Conservation (phyloP, 2,797 vertebrate genomes). For the Sebastes hopkinsi region DNA sequence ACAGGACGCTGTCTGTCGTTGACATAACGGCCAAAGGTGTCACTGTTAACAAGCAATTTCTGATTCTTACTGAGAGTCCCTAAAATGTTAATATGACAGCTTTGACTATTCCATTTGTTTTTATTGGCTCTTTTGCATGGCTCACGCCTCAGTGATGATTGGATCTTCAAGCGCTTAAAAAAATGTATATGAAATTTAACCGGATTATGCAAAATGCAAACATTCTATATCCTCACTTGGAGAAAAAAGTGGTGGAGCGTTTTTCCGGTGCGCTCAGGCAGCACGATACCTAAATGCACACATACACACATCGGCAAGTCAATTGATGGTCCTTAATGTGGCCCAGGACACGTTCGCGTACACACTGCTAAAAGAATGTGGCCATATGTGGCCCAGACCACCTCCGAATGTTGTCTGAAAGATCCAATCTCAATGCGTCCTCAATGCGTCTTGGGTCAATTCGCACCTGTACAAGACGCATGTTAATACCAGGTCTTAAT, state of each 20-base stretch:
- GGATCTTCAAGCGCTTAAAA: not conserved
- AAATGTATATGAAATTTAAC: not conserved
- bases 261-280: no score
- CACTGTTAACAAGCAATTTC: no score
- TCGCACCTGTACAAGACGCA: not conserved
- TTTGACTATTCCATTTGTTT: not conserved
- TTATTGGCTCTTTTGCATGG: not conserved
- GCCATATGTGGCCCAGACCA: rapidly evolving
- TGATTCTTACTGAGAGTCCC: no score
- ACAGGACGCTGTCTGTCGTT: no score
- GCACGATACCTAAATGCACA: not conserved
- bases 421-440: not conserved
- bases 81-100: not conserved
- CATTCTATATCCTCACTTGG: not conserved
- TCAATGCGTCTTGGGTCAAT: not conserved
- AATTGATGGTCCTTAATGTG: not conserved
- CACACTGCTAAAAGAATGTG: not conserved
- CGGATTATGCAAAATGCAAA: not conserved
- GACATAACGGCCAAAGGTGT: no score
- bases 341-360: not conserved
- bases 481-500: not conserved
- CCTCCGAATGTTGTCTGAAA: not conserved
- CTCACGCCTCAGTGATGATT: not conserved
- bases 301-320: not conserved
- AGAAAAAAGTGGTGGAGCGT: rapidly evolving